Base-by-base conservation (phyloP, 2,797 vertebrate species). In the Acrocephalus scirpaceus region DNA sequence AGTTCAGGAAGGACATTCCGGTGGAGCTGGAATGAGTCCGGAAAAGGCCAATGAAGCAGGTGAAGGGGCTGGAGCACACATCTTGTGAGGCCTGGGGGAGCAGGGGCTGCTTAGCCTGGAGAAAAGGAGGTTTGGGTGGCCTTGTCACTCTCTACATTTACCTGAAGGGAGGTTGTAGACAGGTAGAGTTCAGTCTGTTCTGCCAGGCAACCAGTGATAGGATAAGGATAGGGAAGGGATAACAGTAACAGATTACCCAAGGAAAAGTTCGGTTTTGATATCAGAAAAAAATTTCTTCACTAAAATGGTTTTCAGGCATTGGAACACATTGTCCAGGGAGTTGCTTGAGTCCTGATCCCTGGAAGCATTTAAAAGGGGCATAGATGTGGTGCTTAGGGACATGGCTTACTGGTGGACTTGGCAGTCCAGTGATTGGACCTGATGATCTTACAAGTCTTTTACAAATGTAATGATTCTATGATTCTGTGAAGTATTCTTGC, bases 331-430 rank as follows among this genome's bases (percentile, higher is more conserved):
- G 7, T 34, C 34, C 14, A 13, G 5, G 25, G 34, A 62, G 7
- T 7, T 42, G 11, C 4, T 32, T 17, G 17, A 42, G 14, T 26
- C 7, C 11, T 0, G 1, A 16, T 32, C 8, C 40, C 34, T 42
- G 13, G 26, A 74, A 50, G 10, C 16, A 13, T 50, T 64, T 71
- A 36, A 32, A 56, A 57, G 22, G 27, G 5, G 6, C 15, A 9
- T 5, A 15, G 21, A 48, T 42, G 1, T 34, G 17, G 14, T 18
- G 8, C 22, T 42, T 27, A 64, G 30, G 34, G 21, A 64, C 5
- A 4, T 16, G 30, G 20, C 21, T 86, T 70, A 13, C 16, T 42
- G 32, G 17, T 9, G 10, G 15, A 30, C 26, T 71, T 54, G 26
- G 32, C 21, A 18, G 4, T 30, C 21, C 26, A 56, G 29, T 42